These are phyloP conservation scores for Adoxophyes honmai DNA, from an alignment of 1,140 invertebrate species.

Conservation along the genomic window DNA sequence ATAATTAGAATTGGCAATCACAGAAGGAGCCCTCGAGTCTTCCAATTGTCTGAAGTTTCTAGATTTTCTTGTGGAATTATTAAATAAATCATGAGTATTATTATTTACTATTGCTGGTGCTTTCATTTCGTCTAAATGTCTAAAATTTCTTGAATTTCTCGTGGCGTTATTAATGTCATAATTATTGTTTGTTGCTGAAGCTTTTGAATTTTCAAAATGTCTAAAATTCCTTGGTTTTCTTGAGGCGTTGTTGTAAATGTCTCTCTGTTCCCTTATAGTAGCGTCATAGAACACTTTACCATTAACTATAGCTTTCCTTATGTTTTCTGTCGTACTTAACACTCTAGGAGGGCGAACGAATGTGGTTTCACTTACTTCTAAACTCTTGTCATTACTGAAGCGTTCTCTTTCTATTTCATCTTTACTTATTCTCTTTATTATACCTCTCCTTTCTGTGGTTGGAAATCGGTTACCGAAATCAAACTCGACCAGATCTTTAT, in stretches of 20 bases:
- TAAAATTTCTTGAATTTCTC: slow-evolving; percentile 30
- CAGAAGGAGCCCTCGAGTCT: not conserved
- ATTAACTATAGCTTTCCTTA: slow-evolving; percentile 62
- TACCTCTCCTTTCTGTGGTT: slow-evolving; percentile 51
- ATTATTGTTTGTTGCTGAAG: not conserved
- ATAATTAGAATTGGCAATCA: slow-evolving; percentile 22
- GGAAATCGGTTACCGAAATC: slow-evolving; percentile 61
- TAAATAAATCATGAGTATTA: slow-evolving; percentile 36
- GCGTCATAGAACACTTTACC: slow-evolving; percentile 69
- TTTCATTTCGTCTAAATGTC: slow-evolving; percentile 40
- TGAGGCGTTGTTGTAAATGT: slow-evolving; percentile 43
- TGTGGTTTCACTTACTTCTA: slow-evolving; percentile 67
- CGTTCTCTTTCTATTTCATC: slow-evolving; percentile 58
- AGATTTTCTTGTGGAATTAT: slow-evolving; percentile 45
- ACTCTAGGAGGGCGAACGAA: slow-evolving; percentile 62
- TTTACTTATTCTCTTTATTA: slow-evolving; percentile 60
- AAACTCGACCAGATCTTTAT: slow-evolving; percentile 57
- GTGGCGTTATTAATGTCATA: slow-evolving; percentile 18
- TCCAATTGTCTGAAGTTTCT: slow-evolving; percentile 19
- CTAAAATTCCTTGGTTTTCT: slow-evolving; percentile 36
- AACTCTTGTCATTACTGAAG: slow-evolving; percentile 51
- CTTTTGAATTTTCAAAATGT: not conserved
- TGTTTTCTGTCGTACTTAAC: slow-evolving; percentile 60
- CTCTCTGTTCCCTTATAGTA: slow-evolving; percentile 58
- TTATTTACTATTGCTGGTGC: slow-evolving; percentile 40